Evolutionary conservation across 2,888 invertebrate species (phyloP), one percentile per base, ranked within the genome.

Genomic region (Tenthredo notha): DNA sequence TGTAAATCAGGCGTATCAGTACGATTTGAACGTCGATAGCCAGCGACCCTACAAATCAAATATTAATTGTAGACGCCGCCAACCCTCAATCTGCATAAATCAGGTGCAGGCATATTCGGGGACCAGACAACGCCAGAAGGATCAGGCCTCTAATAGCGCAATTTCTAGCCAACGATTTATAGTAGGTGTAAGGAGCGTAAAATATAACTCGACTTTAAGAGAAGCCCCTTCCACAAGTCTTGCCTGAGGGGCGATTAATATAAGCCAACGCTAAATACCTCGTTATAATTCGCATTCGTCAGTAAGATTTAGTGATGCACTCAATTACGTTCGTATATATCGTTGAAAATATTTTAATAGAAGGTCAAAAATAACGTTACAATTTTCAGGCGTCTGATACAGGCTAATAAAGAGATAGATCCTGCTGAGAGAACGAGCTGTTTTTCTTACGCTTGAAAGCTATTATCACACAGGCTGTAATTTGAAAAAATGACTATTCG

Each of bases 31-130:
- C 12, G 74, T 43, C 43, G 74, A 40, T n/a, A 74, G 21, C 25
- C 43, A 25, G 74, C 21, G 12, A 47, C 43, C 43, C 74, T 87
- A 86, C 87, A 88, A 90, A 90, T 90, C 89, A 92, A 91, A 90
- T 91, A 88, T 91, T 91, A 91, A 91, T 91, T 91, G 88, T 88
- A 88, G 88, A 86, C 86, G 43, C 87, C 86, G 86, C 86, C 85
- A 87, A 88, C 90, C 86, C 85, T 87, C 89, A 90, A 91, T 91
- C 88, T 90, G 88, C 89, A 91, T 91, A 90, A 90, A 91, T 91
- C 88, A 90, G 85, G 43, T 47, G 25, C 74, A 43, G 74, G 74
- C 9, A 74, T 40, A 43, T 74, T 74, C 21, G 74, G 74, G 43
- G 74, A 74, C 21, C 77, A 33, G 67, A 72, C 86, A 85, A 85